Base-by-base conservation (phyloP, 2,797 vertebrate species). In the Thaleichthys pacificus region DNA sequence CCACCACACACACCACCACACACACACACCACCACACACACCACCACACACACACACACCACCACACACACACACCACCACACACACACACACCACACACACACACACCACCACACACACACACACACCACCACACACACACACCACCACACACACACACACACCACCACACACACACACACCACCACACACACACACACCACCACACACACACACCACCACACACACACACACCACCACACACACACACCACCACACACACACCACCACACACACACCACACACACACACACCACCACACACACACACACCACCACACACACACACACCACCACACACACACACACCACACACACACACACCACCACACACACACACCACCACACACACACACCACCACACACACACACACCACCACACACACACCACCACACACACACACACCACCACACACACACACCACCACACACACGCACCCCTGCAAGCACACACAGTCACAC, bases 341-440 rank as follows among this genome's bases (percentile, higher is more conserved):
- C n/a, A n/a, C n/a, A n/a, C n/a, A n/a, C n/a, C 75, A 79, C 72
- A 80, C 60, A 78, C 68, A 77, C 51, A 81, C 66, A 74, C 51
- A 74, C 63, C 28, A 24, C 17, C 51, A 24, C 24, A 24, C n/a
- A n/a, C n/a, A n/a, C n/a, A n/a, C n/a, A n/a, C n/a, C n/a, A n/a
- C n/a, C n/a, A n/a, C n/a, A n/a, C n/a, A n/a, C n/a, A n/a, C n/a
- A n/a, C n/a, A n/a, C n/a, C n/a, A n/a, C n/a, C 75, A 79, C 72
- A 80, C 60, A 78, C 68, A 77, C 51, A 81, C 66, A 74, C 51
- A 74, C 63, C 28, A 24, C 17, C 51, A 24, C 24, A 24, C n/a
- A n/a, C n/a, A n/a, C n/a, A n/a, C n/a, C n/a, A n/a, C n/a, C n/a
- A n/a, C n/a, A n/a, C n/a, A n/a, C n/a, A n/a, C n/a, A n/a, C n/a